Evolutionary conservation across 2,888 invertebrate species (phyloP).

Genomic region (Lycaena phlaeas): DNA sequence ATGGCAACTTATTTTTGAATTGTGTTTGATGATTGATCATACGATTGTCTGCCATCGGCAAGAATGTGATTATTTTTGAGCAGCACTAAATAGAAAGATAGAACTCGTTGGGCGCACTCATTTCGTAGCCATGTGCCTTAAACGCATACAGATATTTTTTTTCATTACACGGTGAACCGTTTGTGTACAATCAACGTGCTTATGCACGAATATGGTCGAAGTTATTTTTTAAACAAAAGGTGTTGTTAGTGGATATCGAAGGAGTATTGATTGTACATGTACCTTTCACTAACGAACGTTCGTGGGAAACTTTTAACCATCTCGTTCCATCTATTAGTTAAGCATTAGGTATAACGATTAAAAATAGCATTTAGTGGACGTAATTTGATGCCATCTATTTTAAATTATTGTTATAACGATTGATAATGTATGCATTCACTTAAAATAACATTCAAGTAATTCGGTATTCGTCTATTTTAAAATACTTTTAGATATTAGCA

Average conservation of each 20-base stretch:
- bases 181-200: constrained; percentile 4
- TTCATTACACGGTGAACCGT: constrained; percentile 1
- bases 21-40: too few species aligned
- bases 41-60: too few species aligned
- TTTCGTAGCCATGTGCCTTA: constrained; percentile 7
- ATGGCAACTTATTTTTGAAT: too few species aligned
- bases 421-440: too few species aligned
- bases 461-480: too few species aligned
- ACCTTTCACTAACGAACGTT: neutral
- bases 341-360: too few species aligned
- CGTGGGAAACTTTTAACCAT: constrained; percentile 4
- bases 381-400: too few species aligned
- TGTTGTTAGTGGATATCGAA: neutral
- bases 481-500: too few species aligned
- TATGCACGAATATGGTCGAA: neutral
- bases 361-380: too few species aligned
- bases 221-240: neutral
- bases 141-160: constrained; percentile 5
- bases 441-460: too few species aligned
- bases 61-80: neutral
- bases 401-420: too few species aligned
- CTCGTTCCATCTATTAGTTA: neutral
- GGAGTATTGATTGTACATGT: neutral
- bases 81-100: constrained; percentile 3
- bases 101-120: neutral